Evolutionary conservation across 1,140 invertebrate genomes (phyloP).

Genomic region (Ylistrum balloti): DNA sequence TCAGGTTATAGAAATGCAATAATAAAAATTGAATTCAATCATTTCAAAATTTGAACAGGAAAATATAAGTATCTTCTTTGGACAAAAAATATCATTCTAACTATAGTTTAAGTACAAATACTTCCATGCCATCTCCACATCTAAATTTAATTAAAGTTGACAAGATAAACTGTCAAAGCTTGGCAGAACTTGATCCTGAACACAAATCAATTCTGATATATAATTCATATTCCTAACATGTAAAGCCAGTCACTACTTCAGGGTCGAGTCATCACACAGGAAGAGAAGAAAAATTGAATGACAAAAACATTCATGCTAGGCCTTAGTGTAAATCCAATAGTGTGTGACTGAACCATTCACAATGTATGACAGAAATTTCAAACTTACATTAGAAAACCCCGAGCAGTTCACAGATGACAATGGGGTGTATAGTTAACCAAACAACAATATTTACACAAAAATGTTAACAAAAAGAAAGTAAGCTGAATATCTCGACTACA

Average conservation of each 20-base stretch:
- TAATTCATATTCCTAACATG: background rate
- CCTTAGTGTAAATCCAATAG: background rate
- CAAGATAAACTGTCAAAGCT: background rate
- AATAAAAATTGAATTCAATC: background rate
- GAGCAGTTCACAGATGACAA: no score
- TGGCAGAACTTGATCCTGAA: background rate
- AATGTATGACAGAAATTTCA: background rate
- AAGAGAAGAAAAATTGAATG: background rate
- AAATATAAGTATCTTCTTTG: background rate
- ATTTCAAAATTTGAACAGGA: background rate
- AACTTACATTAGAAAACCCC: no score
- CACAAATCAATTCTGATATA: slow-evolving; percentile 11
- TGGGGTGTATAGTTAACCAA: no score
- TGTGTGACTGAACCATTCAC: background rate
- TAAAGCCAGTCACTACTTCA: background rate
- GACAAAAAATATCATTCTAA: no score
- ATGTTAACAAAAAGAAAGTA: no score
- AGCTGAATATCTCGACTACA: no score
- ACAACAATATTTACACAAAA: no score
- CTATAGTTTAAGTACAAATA: no score
- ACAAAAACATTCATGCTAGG: background rate
- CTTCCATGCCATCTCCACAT: no score
- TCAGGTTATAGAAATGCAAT: background rate
- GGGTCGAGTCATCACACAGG: background rate
- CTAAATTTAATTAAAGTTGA: background rate